phyloP scores from a whole-genome alignment of 2,797 vertebrate genomes.

The Petrocephalus sullivani region DNA sequence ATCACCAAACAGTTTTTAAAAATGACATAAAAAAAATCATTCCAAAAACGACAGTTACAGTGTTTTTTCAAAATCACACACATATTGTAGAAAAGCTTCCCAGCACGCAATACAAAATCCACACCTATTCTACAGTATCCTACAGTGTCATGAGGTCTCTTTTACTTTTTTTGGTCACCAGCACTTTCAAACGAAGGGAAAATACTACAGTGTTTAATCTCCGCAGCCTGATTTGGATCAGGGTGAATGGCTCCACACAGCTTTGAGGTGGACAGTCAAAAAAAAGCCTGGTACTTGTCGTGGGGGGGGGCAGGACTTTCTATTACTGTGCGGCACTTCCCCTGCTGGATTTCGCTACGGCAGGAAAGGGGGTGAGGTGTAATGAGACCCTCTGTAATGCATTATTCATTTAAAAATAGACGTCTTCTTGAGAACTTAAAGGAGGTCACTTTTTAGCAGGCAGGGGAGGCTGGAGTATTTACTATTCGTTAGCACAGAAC shows the following conservation, averaged over 20 bases:
- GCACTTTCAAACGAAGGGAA: neutral
- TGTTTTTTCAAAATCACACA: neutral
- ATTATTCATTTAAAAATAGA: conserved; percentile 6
- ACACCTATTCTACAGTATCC: neutral
- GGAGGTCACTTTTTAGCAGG: neutral
- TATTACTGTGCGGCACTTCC: neutral
- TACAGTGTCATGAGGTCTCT: neutral
- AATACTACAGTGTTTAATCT: neutral
- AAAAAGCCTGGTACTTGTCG: neutral
- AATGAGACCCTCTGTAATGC: neutral
- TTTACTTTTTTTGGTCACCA: neutral
- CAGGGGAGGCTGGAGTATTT: neutral
- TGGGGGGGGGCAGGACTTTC: neutral
- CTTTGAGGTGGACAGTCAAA: neutral
- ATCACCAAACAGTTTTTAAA: neutral
- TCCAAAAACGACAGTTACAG: neutral
- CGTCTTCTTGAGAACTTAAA: neutral
- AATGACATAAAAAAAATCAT: neutral
- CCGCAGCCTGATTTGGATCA: neutral
- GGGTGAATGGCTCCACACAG: neutral
- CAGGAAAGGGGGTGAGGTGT: neutral
- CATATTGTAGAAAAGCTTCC: neutral
- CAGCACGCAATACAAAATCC: neutral
- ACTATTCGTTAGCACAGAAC: neutral
- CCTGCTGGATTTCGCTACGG: neutral